Evolutionary conservation across 1,140 invertebrate genomes (phyloP), one percentile per base, ranked within the genome.

Genomic region (Lucilia cuprina): DNA sequence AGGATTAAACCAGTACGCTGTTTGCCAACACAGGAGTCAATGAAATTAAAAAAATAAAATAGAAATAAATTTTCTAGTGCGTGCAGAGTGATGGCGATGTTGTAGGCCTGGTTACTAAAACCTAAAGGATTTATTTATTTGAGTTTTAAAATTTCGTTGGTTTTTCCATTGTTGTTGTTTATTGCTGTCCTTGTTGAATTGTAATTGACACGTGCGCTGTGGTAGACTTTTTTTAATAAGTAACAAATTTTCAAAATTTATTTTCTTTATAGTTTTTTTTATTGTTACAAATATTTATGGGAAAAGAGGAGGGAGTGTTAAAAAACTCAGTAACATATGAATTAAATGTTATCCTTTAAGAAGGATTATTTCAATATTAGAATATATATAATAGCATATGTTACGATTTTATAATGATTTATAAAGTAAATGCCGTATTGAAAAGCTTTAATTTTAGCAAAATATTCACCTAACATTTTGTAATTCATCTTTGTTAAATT

Each of bases 221-320:
- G 77, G 77, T 80, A 80, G 77, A 80, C n/a, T 78, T 80, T 80
- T 80, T 50, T 49, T 80, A 80, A 80, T 49, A 80, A 80, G 77
- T 80, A 49, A 80, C 77, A 80, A 49, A 80, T 50, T 80, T 77
- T 77, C 34, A 77, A 41, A 49, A 49, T 25, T 49, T 49, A 21
- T 49, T 80, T 80, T 80, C 30, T 41, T 41, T 14, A 41, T 80
- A 9, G 13, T 80, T 14, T 80, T 14, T 80, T 30, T 80, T 49
- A 9, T 50, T 19, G 41, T 19, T 80, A 49, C 19, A 10, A 80
- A 78, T 60, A 78, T 41, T n/a, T n/a, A 47, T 2, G 34, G 21
- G 30, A 41, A 19, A 9, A 25, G 41, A 50, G 34, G 77, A 14
- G 14, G n/a, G 17, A 41, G 5, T 41, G 7, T 13, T 41, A 35